Base-by-base conservation (phyloP, 2,888 invertebrate species). In the Acanthosepion esculentum region DNA sequence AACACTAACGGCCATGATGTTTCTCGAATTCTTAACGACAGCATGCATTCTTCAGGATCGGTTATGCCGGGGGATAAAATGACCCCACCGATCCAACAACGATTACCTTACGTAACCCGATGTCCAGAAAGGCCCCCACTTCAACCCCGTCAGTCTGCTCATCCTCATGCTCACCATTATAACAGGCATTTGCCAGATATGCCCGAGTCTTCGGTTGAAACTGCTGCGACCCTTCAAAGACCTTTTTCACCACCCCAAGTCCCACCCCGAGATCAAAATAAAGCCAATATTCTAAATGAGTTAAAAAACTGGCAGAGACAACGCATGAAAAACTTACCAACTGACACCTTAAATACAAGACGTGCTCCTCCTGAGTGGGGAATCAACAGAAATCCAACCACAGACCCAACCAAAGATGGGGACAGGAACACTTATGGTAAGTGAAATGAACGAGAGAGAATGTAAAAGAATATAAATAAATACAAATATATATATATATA, bases 181-280 rank as follows among this genome's bases (percentile, higher is more conserved):
- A 93, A 93, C 33, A 93, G 8, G n/a, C n/a, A 50, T 6, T 18
- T 48, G 10, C 53, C 48, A 50, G 93, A 50, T 20, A n/a, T 53
- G 29, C n/a, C 53, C 20, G 93, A n/a, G 15, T 29, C 93, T n/a
- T 93, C 93, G 29, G 48, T 8, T 18, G 50, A 48, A 2, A 50
- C 53, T 50, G 93, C 18, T 8, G 26, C 94, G 15, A 23, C 93
- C 98, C 91, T 98, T 98, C 94, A 94, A 41, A 48, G 95, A 48
- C 94, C 95, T 64, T 96, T 96, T 95, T 98, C 98, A 5, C 96
- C 96, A 6, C 96, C 96, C 29, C 95, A 95, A 78, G 95, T 97
- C 93, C 97, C 97, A 20, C 96, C 96, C 15, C 95, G 96, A 94
- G 96, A 96, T 93, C 95, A 95, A 78, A 96, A 96, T 92, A 95